Percentiles rank a stretch among this genome's conserved stretches.
Evolutionary conservation across 2,888 invertebrate genomes (phyloP).

Genomic region (Caradrina clavipalpis): DNA sequence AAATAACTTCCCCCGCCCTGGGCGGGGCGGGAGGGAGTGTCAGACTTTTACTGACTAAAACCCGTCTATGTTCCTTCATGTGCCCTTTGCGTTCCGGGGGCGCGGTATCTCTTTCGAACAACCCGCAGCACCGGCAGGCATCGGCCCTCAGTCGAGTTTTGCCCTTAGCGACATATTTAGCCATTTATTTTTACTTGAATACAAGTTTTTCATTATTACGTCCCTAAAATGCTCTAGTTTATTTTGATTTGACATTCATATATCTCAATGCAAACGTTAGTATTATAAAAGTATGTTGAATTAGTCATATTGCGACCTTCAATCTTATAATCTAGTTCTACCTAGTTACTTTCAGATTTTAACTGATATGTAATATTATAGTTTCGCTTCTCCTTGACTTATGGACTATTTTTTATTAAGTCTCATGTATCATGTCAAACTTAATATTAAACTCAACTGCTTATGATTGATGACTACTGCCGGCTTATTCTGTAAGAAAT

Average conservation of each 20-base stretch:
- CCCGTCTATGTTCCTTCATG: too few relatives aligned
- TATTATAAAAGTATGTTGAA: background rate
- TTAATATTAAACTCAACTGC: constrained; percentile 37
- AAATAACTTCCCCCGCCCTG: too few relatives aligned
- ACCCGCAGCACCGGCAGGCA: too few relatives aligned
- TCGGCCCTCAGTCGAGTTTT: too few relatives aligned
- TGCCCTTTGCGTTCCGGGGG: too few relatives aligned
- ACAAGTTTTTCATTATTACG: constrained; percentile 1
- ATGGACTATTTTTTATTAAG: constrained; percentile 3
- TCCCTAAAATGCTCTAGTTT: constrained; percentile 13
- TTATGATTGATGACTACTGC: constrained; percentile 32
- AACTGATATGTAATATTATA: constrained; percentile 18
- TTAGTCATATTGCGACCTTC: constrained; percentile 26
- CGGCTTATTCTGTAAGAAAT: too few relatives aligned
- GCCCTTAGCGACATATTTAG: too few relatives aligned
- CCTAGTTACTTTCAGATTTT: constrained; percentile 41
- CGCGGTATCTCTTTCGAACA: too few relatives aligned
- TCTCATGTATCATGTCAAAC: background rate
- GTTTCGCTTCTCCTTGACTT: constrained; percentile 34
- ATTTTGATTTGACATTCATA: constrained; percentile 10
- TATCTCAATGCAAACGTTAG: background rate
- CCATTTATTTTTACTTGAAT: background rate
- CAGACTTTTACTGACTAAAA: too few relatives aligned
- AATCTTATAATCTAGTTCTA: constrained; percentile 20
- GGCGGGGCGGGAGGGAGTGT: too few relatives aligned